Percentiles rank a stretch among this genome's conserved stretches.
Conservation (phyloP, 2,113 vertebrate species). For the Atractosteus spatula region DNA sequence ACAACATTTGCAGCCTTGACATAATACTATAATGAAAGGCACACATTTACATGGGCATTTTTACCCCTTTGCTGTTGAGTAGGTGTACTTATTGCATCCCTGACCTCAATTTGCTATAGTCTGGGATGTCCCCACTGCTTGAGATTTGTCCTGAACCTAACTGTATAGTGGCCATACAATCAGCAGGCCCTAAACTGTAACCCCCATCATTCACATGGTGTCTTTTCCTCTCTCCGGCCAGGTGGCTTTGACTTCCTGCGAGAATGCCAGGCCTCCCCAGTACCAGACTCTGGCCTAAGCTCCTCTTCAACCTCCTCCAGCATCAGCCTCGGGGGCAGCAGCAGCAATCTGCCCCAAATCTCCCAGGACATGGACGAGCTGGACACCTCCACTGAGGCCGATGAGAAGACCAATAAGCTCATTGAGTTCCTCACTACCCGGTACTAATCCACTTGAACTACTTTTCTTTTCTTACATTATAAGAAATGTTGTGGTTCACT, state of each 20-base stretch:
- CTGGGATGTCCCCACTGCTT: too few relatives aligned
- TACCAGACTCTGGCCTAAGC: constrained; percentile 89
- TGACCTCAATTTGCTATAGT: too few relatives aligned
- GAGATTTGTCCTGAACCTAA: too few relatives aligned
- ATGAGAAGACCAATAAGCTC: constrained; percentile 94
- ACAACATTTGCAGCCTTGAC: neutral
- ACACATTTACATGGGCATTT: too few relatives aligned
- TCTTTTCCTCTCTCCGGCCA: constrained; percentile 37
- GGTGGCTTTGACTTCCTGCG: constrained; percentile 91
- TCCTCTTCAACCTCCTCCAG: constrained; percentile 96
- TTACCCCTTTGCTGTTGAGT: too few relatives aligned
- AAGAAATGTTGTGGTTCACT: too few relatives aligned
- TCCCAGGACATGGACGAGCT: constrained; percentile 87
- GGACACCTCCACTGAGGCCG: constrained; percentile 72
- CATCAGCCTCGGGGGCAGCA: constrained; percentile 91
- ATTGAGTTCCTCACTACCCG: constrained; percentile 97
- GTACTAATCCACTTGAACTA: constrained; percentile 51
- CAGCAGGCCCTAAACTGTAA: too few relatives aligned
- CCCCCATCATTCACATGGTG: too few relatives aligned
- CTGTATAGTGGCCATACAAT: too few relatives aligned
- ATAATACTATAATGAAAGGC: too few relatives aligned
- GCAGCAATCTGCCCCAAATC: constrained; percentile 88
- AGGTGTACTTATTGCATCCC: too few relatives aligned
- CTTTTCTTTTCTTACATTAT: too few relatives aligned
- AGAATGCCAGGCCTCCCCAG: constrained; percentile 87